Percentiles rank a stretch among this genome's conserved stretches.
Evolutionary conservation across 2,113 vertebrate genomes (phyloP).

Genomic region (Hiodon alosoides): DNA sequence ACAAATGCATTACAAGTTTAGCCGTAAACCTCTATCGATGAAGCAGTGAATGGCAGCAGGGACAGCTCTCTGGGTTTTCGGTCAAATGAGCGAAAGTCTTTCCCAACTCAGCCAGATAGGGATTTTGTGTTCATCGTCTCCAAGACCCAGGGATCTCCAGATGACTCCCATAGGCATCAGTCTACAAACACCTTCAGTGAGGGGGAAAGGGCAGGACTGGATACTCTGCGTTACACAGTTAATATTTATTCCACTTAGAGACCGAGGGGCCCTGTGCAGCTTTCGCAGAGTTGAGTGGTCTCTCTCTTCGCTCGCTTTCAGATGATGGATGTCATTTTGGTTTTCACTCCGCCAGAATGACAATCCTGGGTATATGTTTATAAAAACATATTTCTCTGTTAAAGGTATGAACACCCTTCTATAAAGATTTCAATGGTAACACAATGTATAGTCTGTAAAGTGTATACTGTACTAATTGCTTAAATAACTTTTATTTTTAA

Average conservation of each 20-base stretch:
- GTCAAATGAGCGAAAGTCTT: no score
- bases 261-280: not conserved
- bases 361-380: not conserved
- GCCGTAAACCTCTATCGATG: no score
- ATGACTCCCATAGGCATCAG: not conserved
- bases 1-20: no score
- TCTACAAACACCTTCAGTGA: not conserved
- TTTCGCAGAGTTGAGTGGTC: not conserved
- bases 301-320: not conserved
- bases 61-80: no score
- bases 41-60: no score
- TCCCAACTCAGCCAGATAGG: no score
- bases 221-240: not conserved
- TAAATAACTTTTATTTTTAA: not conserved
- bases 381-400: not conserved
- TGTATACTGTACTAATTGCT: not conserved
- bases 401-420: no score
- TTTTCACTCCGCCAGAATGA: not conserved
- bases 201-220: not conserved
- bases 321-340: not conserved
- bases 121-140: no score
- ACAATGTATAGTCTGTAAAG: not conserved
- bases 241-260: not conserved
- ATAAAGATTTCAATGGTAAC: no score
- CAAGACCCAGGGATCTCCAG: no score